These are phyloP conservation scores for Bedellia somnulentella DNA, from an alignment of 2,888 invertebrate species.

Conservation along the genomic window DNA sequence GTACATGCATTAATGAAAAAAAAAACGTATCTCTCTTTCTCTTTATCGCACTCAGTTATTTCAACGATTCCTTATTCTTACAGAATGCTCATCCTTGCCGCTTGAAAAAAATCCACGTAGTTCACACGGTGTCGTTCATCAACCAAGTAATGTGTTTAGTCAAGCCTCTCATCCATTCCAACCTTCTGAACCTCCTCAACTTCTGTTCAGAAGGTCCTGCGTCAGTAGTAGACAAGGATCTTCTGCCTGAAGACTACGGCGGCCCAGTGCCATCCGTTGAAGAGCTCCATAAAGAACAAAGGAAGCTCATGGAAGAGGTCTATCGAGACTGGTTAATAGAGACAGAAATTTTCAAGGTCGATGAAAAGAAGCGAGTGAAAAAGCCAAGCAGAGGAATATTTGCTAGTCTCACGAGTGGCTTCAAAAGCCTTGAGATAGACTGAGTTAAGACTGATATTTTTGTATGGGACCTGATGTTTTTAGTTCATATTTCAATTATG, in stretches of 20 bases:
- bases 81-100: slow-evolving; percentile 70
- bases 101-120: slow-evolving; percentile 66
- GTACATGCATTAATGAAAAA: too few species aligned
- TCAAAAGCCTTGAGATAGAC: slow-evolving; percentile 51
- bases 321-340: slow-evolving; percentile 63
- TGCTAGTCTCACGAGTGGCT: slow-evolving; percentile 48
- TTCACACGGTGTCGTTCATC: slow-evolving; percentile 68
- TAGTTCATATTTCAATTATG: background rate
- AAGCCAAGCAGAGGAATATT: slow-evolving; percentile 52
- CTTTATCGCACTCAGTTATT: too few species aligned
- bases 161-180: slow-evolving; percentile 65
- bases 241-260: slow-evolving; percentile 61
- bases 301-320: slow-evolving; percentile 56
- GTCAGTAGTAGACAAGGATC: slow-evolving; percentile 40
- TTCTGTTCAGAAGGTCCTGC: slow-evolving; percentile 57
- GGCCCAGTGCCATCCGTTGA: slow-evolving; percentile 57
- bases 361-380: slow-evolving; percentile 47
- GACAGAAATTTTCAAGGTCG: slow-evolving; percentile 56
- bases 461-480: background rate
- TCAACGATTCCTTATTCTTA: too few species aligned
- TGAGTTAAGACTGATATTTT: slow-evolving; percentile 16
- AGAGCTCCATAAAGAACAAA: slow-evolving; percentile 57
- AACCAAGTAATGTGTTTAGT: slow-evolving; percentile 69
- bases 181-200: slow-evolving; percentile 62
- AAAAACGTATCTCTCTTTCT: too few species aligned